Base-by-base conservation (phyloP, 1,140 invertebrate species). In the Drosophila insularis region DNA sequence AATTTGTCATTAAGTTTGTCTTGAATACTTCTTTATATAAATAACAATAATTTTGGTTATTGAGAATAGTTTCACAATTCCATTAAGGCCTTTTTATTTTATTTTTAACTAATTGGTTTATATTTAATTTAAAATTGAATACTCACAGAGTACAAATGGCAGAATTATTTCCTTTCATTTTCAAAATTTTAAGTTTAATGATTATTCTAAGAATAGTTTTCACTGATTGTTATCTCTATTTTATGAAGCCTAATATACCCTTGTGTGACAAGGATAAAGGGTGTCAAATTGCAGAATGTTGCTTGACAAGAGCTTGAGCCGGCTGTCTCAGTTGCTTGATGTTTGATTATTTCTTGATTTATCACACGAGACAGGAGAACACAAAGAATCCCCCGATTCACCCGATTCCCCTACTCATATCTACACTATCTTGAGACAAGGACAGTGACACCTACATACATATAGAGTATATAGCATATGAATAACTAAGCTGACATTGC, bases 341-440 rank as follows among this genome's bases (percentile, higher is more conserved):
- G 17, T 50, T 50, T 50, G 8, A 50, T 50, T 21, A 89, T 89
- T 84, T 63, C 73, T 89, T 89, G 84, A 89, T 89, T 87, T 87
- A 89, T 89, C 69, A 66, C 59, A 27, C 27, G 6, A 68, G 68
- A 65, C 73, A 79, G 8, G 0, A 21, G 43, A 21, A 21, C 17
- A 21, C 8, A 17, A 2, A 10, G 10, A 46, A 2, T 6, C 7
- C 6, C 1, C 35, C 8, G 10, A 4, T 7, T 35, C 32, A 4
- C n/a, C 7, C 3, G 17, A 21, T 4, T 11, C 19, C 43, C 2
- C 71, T 68, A 19, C 17, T 11, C 71, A 71, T 55, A 74, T 64
- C 62, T 50, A 55, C 11, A 32, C 40, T 31, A 14, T 14, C 54
- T 56, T 19, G 7, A 50, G 17, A 50, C 43, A 37, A 63, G 60